Base-by-base conservation (phyloP, 2,888 invertebrate species). In the Agelastica alni region DNA sequence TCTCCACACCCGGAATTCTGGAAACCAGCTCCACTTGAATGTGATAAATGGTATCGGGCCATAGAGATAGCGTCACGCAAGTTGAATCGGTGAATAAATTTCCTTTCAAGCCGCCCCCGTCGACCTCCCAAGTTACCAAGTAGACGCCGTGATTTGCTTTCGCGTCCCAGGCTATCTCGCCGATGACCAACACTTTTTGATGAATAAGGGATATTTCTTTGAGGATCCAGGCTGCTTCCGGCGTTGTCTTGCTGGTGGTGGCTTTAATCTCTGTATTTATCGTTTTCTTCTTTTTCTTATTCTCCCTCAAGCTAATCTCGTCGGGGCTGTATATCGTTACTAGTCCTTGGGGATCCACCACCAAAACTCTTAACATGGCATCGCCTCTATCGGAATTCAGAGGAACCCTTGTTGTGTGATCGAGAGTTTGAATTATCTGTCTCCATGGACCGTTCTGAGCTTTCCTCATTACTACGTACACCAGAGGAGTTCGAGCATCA, bases 101-200 rank as follows among this genome's bases (percentile, higher is more conserved):
- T 61, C 90, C 90, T 77, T 88, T 89, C 56, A 91, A 79, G 60
- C 89, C 89, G 64, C 89, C 89, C 53, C 89, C 89, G 69, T 87
- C 87, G 49, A 90, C 87, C 81, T 91, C 90, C 90, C 90, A 91
- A 58, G 89, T 89, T 46, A 91, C 89, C 70, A 90, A 80, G 77
- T 89, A 90, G 54, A 89, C 85, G 17, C 84, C 85, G 46, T 82
- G 81, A 51, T 78, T 80, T 70, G 83, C 81, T 76, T 84, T 83
- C 6, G 85, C 83, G 66, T 86, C 85, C 88, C 88, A 88, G 41
- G 85, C 85, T 62, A 88, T 85, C 77, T 87, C 87, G 34, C 87
- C 87, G 62, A 87, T 87, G 31, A 85, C 84, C 30, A 85, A 73
- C 59, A 86, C 86, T 76, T 86, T 86, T 73, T 87, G 87, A 74